Evolutionary conservation across 2,797 vertebrate genomes (phyloP).

Genomic region (Lepilemur septentrionalis): DNA sequence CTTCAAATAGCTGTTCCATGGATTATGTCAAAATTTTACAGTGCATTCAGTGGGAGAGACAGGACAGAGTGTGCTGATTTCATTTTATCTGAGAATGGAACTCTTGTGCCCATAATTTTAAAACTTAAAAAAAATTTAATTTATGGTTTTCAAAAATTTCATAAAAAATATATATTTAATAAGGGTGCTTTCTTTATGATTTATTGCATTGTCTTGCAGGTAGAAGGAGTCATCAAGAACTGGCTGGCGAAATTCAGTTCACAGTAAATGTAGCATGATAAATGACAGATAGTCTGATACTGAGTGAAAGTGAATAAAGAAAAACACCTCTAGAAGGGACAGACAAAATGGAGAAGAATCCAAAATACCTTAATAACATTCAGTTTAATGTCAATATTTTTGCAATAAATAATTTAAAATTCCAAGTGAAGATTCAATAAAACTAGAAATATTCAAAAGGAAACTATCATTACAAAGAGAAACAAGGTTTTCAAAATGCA

Average conservation of each 20-base stretch:
- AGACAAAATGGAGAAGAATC: background rate
- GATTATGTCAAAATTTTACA: background rate
- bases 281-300: conserved; percentile 8
- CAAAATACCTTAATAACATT: background rate
- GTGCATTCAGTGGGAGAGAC: background rate
- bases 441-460: background rate
- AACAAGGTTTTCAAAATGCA: background rate
- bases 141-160: background rate
- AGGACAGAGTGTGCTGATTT: background rate
- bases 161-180: conserved; percentile 66
- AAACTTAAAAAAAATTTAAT: conserved; percentile 8
- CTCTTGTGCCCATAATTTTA: background rate
- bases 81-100: background rate
- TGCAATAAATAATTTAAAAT: background rate
- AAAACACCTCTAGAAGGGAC: background rate
- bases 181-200: conserved; percentile 42
- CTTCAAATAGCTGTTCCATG: background rate
- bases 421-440: background rate
- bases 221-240: conserved; percentile 62
- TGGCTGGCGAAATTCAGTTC: conserved; percentile 32
- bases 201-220: conserved; percentile 48
- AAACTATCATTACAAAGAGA: background rate
- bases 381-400: background rate
- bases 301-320: conserved; percentile 6
- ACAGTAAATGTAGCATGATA: conserved; percentile 24